phyloP scores from a whole-genome alignment of 1,140 invertebrate species.

The Achroia grisella region DNA sequence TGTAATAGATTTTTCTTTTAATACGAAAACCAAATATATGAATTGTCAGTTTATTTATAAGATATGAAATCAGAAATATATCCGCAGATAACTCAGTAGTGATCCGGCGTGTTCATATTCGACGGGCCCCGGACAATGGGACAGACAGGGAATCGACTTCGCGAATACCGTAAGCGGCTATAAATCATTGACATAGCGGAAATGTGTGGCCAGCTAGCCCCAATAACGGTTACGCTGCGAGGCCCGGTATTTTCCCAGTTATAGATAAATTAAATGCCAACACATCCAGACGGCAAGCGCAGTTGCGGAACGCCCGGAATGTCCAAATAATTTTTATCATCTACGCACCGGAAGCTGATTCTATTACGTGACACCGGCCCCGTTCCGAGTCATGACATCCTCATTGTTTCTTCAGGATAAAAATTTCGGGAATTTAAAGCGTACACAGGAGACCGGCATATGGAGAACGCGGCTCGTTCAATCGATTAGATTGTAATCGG shows the following conservation, averaged over 20 bases:
- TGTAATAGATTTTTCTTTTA: no score
- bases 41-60: constrained; percentile 35
- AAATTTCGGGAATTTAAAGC: constrained; percentile 49
- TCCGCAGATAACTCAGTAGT: constrained; percentile 49
- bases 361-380: constrained; percentile 63
- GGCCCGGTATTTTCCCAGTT: constrained; percentile 55
- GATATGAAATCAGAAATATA: constrained; percentile 52
- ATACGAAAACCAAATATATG: no score
- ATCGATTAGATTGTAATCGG: constrained; percentile 61
- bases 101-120: constrained; percentile 56
- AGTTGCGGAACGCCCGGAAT: constrained; percentile 48
- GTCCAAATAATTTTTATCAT: constrained; percentile 69
- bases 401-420: constrained; percentile 58
- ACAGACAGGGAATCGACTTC: constrained; percentile 55
- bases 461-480: constrained; percentile 55
- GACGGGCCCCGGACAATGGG: constrained; percentile 54
- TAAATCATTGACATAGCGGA: constrained; percentile 71
- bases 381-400: constrained; percentile 45
- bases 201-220: constrained; percentile 46
- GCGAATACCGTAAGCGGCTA: constrained; percentile 49
- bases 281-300: constrained; percentile 45
- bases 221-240: constrained; percentile 53
- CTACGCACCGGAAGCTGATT: constrained; percentile 59
- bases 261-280: constrained; percentile 70
- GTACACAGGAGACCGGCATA: constrained; percentile 39